Evolutionary conservation across 2,797 vertebrate species (phyloP).

Genomic region (Antennarius maculatus): DNA sequence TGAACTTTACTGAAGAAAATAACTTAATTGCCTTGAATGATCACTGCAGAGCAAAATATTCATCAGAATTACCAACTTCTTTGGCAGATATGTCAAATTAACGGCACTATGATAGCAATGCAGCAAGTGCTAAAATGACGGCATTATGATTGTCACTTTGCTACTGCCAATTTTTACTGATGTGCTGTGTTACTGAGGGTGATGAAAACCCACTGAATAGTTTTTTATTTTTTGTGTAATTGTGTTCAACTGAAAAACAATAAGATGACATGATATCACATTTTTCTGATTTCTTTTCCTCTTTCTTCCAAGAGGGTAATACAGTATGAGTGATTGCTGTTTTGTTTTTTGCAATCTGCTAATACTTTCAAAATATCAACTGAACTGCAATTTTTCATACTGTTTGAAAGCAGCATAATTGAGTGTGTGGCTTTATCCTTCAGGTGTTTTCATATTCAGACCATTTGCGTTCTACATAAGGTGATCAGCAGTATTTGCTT

Average conservation of each 20-base stretch:
- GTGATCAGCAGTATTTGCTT: slow-evolving; percentile 15
- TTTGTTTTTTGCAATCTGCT: slow-evolving; percentile 22
- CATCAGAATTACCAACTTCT: slow-evolving; percentile 38
- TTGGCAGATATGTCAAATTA: slow-evolving; percentile 57
- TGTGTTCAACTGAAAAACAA: slow-evolving; percentile 29
- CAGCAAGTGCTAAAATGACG: slow-evolving; percentile 32
- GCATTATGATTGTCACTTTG: slow-evolving; percentile 56
- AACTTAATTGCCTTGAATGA: slow-evolving; percentile 35
- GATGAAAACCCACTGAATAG: slow-evolving; percentile 42
- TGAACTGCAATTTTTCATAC: slow-evolving; percentile 9
- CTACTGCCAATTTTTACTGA: slow-evolving; percentile 36
- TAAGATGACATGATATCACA: slow-evolving; percentile 30
- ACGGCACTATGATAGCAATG: slow-evolving; percentile 31
- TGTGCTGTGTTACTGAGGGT: slow-evolving; percentile 37
- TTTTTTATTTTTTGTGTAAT: slow-evolving; percentile 7
- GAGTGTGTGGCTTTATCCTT: background rate
- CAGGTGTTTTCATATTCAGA: slow-evolving; percentile 11
- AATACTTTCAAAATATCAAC: slow-evolving; percentile 21
- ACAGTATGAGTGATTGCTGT: slow-evolving; percentile 1
- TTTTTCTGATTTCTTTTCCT: slow-evolving; percentile 18
- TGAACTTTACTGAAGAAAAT: slow-evolving; percentile 40
- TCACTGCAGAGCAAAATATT: slow-evolving; percentile 30
- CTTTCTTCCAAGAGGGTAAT: slow-evolving; percentile 23
- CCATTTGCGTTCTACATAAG: background rate
- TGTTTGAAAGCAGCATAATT: slow-evolving; percentile 1